These are phyloP conservation scores for Ariopsis seemanni DNA, from an alignment of 2,113 vertebrate species.

Conservation along the genomic window DNA sequence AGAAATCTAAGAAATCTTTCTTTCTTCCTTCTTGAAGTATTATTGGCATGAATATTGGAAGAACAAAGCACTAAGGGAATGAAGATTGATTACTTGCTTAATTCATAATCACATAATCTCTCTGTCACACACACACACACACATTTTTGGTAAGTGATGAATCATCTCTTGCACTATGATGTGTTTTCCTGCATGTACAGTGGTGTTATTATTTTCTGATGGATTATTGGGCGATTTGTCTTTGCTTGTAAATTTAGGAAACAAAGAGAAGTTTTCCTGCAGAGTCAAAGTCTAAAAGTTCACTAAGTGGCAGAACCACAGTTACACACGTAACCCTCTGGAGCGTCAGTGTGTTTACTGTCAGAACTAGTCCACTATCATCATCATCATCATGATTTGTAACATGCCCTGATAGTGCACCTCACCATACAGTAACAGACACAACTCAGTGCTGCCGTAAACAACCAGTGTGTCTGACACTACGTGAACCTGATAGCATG, in stretches of 20 bases:
- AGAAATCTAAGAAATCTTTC: not conserved
- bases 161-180: not conserved
- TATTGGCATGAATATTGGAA: not conserved
- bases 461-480: not conserved
- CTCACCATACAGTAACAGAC: not conserved
- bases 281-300: not conserved
- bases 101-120: not conserved
- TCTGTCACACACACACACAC: not conserved
- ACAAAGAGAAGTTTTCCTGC: not conserved
- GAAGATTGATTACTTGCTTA: constrained; percentile 1
- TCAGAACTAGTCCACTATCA: not conserved
- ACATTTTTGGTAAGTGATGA: not conserved
- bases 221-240: not conserved
- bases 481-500: not conserved
- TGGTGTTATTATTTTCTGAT: not conserved
- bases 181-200: not conserved
- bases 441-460: no score
- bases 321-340: not conserved
- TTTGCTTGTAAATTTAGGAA: not conserved
- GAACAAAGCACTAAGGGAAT: not conserved
- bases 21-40: not conserved
- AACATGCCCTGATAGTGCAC: not conserved
- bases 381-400: not conserved
- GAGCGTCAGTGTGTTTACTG: not conserved
- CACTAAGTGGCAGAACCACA: not conserved